Evolutionary conservation across 1,140 invertebrate genomes (phyloP), one percentile per base, ranked within the genome.

Genomic region (Sycobia sp.): DNA sequence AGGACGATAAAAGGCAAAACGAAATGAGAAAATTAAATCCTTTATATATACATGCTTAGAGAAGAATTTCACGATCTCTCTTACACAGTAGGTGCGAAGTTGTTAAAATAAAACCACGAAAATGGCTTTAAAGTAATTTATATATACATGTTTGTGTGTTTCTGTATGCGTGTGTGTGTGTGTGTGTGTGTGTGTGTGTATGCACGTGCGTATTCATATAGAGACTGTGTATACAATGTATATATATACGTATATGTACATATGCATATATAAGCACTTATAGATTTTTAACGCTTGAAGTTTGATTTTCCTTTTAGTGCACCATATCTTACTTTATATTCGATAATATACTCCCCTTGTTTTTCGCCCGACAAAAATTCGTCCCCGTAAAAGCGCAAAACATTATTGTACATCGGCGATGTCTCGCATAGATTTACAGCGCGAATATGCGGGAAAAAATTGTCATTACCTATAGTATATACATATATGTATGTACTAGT

Each of bases 51-150:
- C n/a, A n/a, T n/a, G 58, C 47, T 47, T 60, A 60, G 49, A 44
- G 47, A 62, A 62, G 59, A 51, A 54, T 62, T 62, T 62, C 39
- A 62, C 32, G 59, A 62, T 62, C 50, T 36, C 38, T 62, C 41
- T 51, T n/a, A n/a, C n/a, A n/a, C 59, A 50, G 50, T 62, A 62
- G 59, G 59, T 62, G 59, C 38, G 49, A 62, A 62, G 59, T 62
- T 62, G 59, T 62, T 62, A 62, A 62, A 62, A 62, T 62, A 62
- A n/a, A n/a, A 62, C 59, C 59, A 62, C 49, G 50, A 54, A n/a
- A n/a, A 54, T 54, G 49, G 41, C 59, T 49, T 62, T 62, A 62
- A 62, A 54, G 41, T 54, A 62, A 62, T 54, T 62, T 62, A 62
- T 62, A 62, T n/a, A n/a, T n/a, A n/a, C n/a, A n/a, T n/a, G n/a